A percentile compares a stretch with the other conserved stretches of the same genome.
These are phyloP conservation scores for Holotrichia oblita DNA, from an alignment of 1,140 invertebrate species.

Conservation along the genomic window DNA sequence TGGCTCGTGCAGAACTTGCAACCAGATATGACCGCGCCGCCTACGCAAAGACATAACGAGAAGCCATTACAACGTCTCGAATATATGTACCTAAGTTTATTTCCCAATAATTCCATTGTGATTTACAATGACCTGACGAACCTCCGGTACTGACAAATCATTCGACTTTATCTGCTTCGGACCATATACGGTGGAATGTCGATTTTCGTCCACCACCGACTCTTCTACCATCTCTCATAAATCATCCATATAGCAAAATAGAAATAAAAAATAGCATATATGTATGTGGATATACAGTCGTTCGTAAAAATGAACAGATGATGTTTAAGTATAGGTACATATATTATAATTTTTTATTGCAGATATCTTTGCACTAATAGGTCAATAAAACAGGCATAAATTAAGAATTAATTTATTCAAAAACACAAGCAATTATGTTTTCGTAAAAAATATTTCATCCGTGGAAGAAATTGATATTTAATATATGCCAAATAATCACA, in stretches of 20 bases:
- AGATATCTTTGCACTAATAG: too few relatives aligned
- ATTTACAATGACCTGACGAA: slow-evolving; percentile 29
- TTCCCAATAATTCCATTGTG: slow-evolving; percentile 29
- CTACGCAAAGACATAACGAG: slow-evolving; percentile 21
- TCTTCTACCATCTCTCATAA: neutral
- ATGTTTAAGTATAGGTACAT: too few relatives aligned
- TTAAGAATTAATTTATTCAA: too few relatives aligned
- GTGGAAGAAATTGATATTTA: too few relatives aligned
- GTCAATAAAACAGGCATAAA: too few relatives aligned
- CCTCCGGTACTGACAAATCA: neutral
- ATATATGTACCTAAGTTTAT: slow-evolving; percentile 27
- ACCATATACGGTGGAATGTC: slow-evolving; percentile 8
- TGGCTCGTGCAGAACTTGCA: slow-evolving; percentile 5
- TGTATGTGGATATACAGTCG: neutral
- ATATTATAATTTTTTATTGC: too few relatives aligned
- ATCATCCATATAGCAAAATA: neutral
- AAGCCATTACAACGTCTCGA: slow-evolving; percentile 18
- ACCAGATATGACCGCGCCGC: neutral
- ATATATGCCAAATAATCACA: too few relatives aligned
- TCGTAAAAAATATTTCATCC: too few relatives aligned
- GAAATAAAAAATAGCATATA: neutral
- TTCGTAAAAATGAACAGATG: too few relatives aligned
- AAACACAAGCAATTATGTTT: too few relatives aligned
- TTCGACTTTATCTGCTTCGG: neutral
- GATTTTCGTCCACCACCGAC: slow-evolving; percentile 21